Percentiles rank a stretch among this genome's conserved stretches.
Conservation (phyloP, 2,888 invertebrate species). For the Caenorhabditis sinica region DNA sequence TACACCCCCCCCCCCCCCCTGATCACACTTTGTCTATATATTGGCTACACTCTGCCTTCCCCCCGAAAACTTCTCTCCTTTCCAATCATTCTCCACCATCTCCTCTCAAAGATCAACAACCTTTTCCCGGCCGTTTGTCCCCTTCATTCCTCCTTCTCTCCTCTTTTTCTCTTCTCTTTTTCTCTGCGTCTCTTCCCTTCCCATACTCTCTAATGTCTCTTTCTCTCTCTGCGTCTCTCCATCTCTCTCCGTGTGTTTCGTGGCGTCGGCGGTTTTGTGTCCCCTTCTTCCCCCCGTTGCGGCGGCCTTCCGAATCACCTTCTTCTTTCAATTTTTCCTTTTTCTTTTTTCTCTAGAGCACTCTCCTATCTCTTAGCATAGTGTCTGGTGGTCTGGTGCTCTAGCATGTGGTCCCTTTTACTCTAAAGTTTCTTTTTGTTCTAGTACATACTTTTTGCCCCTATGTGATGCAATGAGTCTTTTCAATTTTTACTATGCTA, state of each 20-base stretch:
- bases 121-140: conserved; percentile 23
- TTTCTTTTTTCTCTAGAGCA: conserved; percentile 3
- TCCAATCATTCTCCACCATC: background rate
- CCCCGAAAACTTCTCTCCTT: background rate
- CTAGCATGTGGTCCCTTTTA: background rate
- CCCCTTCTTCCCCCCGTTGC: background rate
- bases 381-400: background rate
- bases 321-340: conserved; percentile 17
- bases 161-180: conserved; percentile 3
- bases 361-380: conserved; percentile 1
- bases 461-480: no score
- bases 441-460: background rate
- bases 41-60: background rate
- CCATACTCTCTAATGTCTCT: conserved; percentile 16
- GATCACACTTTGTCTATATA: background rate
- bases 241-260: background rate
- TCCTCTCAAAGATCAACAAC: conserved; percentile 52
- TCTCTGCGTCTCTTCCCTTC: conserved; percentile 45
- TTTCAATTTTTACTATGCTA: no score
- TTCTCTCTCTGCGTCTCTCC: background rate
- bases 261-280: conserved; percentile 1
- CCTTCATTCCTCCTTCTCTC: conserved; percentile 1
- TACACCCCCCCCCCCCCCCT: no score
- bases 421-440: background rate
- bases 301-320: conserved; percentile 53